These are phyloP conservation scores for Erannis defoliaria DNA, from an alignment of 2,888 invertebrate species.

Conservation along the genomic window DNA sequence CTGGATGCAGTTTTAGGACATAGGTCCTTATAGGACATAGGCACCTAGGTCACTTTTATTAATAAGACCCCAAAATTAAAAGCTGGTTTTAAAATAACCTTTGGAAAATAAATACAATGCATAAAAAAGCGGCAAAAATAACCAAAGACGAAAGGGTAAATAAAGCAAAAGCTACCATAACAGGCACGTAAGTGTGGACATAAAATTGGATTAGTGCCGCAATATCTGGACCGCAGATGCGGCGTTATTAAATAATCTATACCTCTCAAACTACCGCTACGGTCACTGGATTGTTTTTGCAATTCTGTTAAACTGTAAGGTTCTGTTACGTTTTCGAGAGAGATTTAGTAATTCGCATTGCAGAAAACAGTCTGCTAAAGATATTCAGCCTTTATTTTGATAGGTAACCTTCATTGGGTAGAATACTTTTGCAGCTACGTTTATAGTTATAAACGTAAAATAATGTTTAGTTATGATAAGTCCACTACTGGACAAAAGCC, in stretches of 20 bases:
- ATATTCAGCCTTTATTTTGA: too few relatives aligned
- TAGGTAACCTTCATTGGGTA: too few relatives aligned
- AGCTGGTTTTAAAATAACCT: too few relatives aligned
- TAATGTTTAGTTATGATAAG: too few relatives aligned
- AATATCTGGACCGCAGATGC: conserved; percentile 51
- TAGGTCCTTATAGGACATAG: too few relatives aligned
- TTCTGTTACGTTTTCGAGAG: background rate
- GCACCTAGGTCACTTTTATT: too few relatives aligned
- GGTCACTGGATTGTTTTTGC: conserved; percentile 32
- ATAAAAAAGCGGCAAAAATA: background rate
- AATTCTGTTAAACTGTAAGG: conserved; percentile 18
- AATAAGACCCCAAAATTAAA: too few relatives aligned
- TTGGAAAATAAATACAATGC: background rate
- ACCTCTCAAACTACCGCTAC: conserved; percentile 22
- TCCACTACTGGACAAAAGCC: too few relatives aligned
- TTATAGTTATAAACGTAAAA: too few relatives aligned
- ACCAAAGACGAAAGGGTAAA: conserved; percentile 5
- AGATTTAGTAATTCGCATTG: background rate
- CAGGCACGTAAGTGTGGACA: conserved; percentile 29
- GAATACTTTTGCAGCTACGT: too few relatives aligned
- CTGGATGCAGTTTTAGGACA: too few relatives aligned
- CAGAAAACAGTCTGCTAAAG: too few relatives aligned
- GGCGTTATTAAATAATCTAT: conserved; percentile 52
- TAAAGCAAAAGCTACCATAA: conserved; percentile 10
- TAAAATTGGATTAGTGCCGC: conserved; percentile 51